These are phyloP conservation scores for Andinoacara biseriatus DNA, from an alignment of 2,113 vertebrate genomes.

Conservation along the genomic window DNA sequence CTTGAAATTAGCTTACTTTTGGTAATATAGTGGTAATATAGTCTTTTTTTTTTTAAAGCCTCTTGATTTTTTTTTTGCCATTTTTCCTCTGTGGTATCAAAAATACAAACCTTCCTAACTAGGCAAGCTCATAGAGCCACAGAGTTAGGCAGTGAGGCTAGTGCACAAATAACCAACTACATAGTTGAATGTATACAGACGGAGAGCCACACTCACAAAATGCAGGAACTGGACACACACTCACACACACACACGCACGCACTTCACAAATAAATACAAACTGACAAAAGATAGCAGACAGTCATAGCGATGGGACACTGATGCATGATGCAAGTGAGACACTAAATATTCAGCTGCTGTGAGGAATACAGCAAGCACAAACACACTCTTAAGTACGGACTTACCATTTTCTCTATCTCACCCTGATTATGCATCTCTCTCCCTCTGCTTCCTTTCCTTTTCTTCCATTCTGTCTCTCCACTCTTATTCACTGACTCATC, in stretches of 20 bases:
- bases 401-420: constrained; percentile 20
- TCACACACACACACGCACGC: constrained; percentile 2
- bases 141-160: background rate
- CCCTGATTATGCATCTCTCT: constrained; percentile 40
- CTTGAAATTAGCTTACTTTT: no score
- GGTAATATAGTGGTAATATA: no score
- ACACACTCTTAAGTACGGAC: constrained; percentile 21
- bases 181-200: no score
- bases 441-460: constrained; percentile 16
- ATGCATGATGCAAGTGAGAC: constrained; percentile 50
- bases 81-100: no score
- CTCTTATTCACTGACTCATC: constrained; percentile 58
- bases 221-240: background rate
- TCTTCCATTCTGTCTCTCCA: constrained; percentile 32
- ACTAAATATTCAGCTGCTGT: constrained; percentile 59
- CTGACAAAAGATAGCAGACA: constrained; percentile 65
- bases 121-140: background rate
- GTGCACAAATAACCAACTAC: no score
- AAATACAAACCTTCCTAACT: background rate
- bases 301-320: constrained; percentile 59
- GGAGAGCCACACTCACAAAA: background rate
- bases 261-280: constrained; percentile 57
- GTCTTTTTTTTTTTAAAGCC: no score
- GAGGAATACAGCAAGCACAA: constrained; percentile 25
- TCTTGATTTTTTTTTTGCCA: no score